A percentile compares a stretch with the other conserved stretches of the same genome.
These are phyloP conservation scores for Pseudopipra pipra DNA, from an alignment of 2,113 vertebrate species.

Conservation along the genomic window DNA sequence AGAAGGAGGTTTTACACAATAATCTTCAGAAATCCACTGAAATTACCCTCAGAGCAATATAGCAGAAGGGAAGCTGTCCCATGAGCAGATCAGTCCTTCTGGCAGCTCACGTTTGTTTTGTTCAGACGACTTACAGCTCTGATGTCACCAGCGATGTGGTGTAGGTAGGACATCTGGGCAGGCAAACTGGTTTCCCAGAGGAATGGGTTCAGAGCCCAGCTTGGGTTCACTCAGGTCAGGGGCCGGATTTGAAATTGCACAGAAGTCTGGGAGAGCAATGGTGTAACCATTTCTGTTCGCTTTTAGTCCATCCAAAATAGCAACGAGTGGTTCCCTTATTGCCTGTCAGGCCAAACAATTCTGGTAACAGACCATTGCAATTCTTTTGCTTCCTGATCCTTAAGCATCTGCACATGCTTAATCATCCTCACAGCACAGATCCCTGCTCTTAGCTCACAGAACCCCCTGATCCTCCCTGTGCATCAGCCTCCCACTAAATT, in stretches of 20 bases:
- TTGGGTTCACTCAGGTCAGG: neutral
- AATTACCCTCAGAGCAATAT: neutral
- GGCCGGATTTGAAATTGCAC: neutral
- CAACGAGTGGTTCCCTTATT: neutral
- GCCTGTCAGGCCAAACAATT: neutral
- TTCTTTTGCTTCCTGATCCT: neutral
- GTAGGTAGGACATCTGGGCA: neutral
- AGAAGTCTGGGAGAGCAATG: neutral
- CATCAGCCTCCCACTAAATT: neutral
- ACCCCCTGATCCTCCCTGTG: neutral
- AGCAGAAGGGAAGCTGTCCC: neutral
- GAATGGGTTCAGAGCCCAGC: neutral
- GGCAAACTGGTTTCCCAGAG: neutral
- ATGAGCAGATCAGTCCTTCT: neutral
- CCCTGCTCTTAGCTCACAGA: neutral
- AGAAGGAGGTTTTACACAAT: neutral
- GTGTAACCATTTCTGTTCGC: neutral
- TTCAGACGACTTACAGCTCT: neutral
- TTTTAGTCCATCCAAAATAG: neutral
- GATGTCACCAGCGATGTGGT: neutral
- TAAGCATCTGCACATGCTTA: neutral
- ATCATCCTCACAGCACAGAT: neutral
- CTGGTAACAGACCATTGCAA: neutral
- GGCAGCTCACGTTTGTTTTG: neutral
- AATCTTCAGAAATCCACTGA: neutral